Evolutionary conservation across 2,888 invertebrate species (phyloP).

Genomic region (Campaea margaritaria): DNA sequence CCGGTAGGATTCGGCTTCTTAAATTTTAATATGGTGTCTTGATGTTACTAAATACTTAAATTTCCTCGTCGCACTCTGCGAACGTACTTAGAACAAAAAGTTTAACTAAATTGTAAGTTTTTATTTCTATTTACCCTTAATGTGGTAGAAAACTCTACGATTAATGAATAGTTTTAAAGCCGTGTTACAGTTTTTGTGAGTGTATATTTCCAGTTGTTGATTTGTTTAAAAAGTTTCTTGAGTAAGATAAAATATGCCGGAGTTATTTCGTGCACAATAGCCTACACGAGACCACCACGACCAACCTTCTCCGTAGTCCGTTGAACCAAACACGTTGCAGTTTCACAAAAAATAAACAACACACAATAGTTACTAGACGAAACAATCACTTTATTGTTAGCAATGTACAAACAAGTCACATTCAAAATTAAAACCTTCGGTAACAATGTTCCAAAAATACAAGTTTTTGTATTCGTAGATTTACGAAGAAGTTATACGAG

Average conservation of each 20-base stretch:
- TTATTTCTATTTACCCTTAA: too few relatives aligned
- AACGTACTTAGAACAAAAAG: too few relatives aligned
- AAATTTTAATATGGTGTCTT: too few relatives aligned
- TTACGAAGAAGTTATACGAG: conserved; percentile 75
- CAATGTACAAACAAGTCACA: conserved; percentile 50
- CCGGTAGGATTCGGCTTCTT: too few relatives aligned
- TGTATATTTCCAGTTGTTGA: not conserved
- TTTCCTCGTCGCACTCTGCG: too few relatives aligned
- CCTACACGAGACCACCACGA: conserved; percentile 75
- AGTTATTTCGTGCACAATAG: conserved; percentile 73
- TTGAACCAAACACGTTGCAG: conserved; percentile 85
- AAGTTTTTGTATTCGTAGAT: conserved; percentile 74
- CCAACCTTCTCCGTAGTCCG: conserved; percentile 83
- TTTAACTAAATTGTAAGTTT: too few relatives aligned
- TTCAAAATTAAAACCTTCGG: conserved; percentile 50
- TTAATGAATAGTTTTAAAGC: too few relatives aligned
- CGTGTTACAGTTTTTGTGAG: not conserved
- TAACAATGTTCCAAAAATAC: conserved; percentile 56
- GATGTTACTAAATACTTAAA: too few relatives aligned
- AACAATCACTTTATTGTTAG: conserved; percentile 64
- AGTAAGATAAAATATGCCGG: conserved; percentile 59
- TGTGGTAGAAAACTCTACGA: too few relatives aligned
- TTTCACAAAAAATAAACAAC: conserved; percentile 81
- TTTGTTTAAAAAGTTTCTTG: not conserved
- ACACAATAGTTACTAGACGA: conserved; percentile 56